Base-by-base conservation (phyloP, 2,888 invertebrate genomes). In the Sinentomon sp. region DNA sequence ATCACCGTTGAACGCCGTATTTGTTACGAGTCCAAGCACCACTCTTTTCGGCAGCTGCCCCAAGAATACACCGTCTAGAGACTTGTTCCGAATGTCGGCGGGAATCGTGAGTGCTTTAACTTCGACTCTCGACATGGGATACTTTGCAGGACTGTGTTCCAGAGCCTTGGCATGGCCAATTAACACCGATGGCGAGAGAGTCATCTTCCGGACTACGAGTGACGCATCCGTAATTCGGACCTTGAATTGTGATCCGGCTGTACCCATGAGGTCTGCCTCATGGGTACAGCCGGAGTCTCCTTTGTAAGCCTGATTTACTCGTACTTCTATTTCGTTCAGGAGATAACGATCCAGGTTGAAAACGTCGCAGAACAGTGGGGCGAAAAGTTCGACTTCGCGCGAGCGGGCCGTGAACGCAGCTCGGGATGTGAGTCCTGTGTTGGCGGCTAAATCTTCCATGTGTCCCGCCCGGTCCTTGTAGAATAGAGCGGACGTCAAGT, bases 131-230 rank as follows among this genome's bases (percentile, higher is more conserved):
- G 14, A 42, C 34, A 36, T 41, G 30, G 14, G 43, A 31, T 37
- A 45, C 41, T 26, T 45, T 2, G 45, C 45, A 5, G 41, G 40
- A 19, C 38, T 33, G 12, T 38, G 38, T 13, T 41, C 40, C 1
- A 48, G 32, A 6, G 41, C 38, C 32, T 40, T 42, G 5, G 40
- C 36, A 23, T 47, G 46, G 2, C 42, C 43, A 3, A 47, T 14
- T 13, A 45, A 17, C 3, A 49, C 39, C 2, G 37, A 40, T 0
- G 45, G 45, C 7, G 34, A 42, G 12, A 46, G 40, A 16, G 41
- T 41, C 1, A 37, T 36, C 4, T 42, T 40, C n/a, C 44, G 18
- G 5, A 47, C 36, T n/a, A 42, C 32, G 10, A 47, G 34, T 17
- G 41, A 36, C 6, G 38, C 40, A n/a, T 45, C 41, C 5, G 35